Evolutionary conservation across 2,797 vertebrate species (phyloP).

Genomic region (Oryzias sinensis): DNA sequence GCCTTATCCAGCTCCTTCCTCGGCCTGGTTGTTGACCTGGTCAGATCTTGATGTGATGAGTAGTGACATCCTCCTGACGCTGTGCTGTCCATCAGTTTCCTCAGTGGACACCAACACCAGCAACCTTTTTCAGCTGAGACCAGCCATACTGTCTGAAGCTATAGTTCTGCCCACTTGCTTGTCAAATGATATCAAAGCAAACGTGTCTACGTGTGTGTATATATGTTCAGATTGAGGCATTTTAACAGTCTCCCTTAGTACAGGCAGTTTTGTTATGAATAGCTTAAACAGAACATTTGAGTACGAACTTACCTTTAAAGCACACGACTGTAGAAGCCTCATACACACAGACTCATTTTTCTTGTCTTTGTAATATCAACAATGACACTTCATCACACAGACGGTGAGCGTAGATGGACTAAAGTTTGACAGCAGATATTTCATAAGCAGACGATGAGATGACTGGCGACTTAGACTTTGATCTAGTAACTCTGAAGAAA

Average conservation of each 20-base stretch:
- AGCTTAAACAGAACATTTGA: slow-evolving; percentile 36
- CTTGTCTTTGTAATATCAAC: slow-evolving; percentile 4
- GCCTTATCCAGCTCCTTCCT: slow-evolving; percentile 8
- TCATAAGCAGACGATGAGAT: too few relatives aligned
- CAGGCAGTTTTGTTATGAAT: slow-evolving; percentile 30
- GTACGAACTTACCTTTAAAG: slow-evolving; percentile 26
- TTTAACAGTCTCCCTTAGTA: slow-evolving; percentile 4
- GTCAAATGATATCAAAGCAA: slow-evolving; percentile 44
- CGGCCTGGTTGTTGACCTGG: slow-evolving; percentile 2
- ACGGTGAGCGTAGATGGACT: neutral
- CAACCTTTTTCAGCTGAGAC: slow-evolving; percentile 61
- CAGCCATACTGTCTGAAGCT: slow-evolving; percentile 55
- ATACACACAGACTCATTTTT: slow-evolving; percentile 3
- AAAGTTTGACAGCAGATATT: neutral
- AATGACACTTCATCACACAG: neutral
- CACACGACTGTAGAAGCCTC: slow-evolving; percentile 7
- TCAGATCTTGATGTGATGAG: slow-evolving; percentile 47
- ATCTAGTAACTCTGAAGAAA: too few relatives aligned
- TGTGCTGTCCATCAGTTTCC: slow-evolving; percentile 46
- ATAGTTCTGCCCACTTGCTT: slow-evolving; percentile 35
- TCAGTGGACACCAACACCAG: slow-evolving; percentile 51
- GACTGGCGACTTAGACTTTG: too few relatives aligned
- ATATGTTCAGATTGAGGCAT: slow-evolving; percentile 19
- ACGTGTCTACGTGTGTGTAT: neutral
- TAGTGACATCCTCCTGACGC: slow-evolving; percentile 49